Conservation (phyloP, 1,140 invertebrate genomes). For the Orchestia grillus region DNA sequence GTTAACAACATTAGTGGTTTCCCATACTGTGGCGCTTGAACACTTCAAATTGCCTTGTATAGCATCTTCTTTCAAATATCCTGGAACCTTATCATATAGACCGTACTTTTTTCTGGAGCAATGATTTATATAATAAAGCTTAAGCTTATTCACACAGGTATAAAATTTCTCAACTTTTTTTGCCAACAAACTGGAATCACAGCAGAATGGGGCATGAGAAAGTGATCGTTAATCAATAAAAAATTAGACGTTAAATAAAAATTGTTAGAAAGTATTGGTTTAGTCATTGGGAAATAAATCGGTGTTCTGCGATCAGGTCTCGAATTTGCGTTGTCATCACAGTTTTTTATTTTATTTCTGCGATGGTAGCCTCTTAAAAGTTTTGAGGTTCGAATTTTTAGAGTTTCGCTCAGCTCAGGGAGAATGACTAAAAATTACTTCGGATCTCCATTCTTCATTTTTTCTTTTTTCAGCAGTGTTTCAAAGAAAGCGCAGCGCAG, state of each 20-base stretch:
- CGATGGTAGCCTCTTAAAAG: not conserved
- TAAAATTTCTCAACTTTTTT: not conserved
- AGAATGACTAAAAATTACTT: not conserved
- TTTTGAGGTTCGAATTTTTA: not conserved
- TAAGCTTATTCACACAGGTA: not conserved
- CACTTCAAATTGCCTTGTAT: not conserved
- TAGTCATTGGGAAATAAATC: not conserved
- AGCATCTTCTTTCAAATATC: not conserved
- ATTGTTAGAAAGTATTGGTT: too few species aligned
- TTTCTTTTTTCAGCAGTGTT: not conserved
- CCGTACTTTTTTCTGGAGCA: not conserved
- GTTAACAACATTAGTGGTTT: not conserved
- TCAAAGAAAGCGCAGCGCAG: not conserved
- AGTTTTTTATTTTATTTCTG: not conserved
- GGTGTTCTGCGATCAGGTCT: not conserved
- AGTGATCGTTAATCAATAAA: too few species aligned
- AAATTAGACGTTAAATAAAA: not conserved
- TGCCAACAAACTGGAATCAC: not conserved
- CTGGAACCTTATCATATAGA: not conserved
- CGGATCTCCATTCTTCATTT: not conserved
- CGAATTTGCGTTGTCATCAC: not conserved
- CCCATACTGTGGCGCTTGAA: not conserved
- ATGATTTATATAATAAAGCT: too few species aligned
- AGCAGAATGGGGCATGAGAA: too few species aligned
- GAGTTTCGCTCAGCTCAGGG: not conserved